These are phyloP conservation scores for Sturnus vulgaris DNA, from an alignment of 2,113 vertebrate genomes.

Conservation along the genomic window DNA sequence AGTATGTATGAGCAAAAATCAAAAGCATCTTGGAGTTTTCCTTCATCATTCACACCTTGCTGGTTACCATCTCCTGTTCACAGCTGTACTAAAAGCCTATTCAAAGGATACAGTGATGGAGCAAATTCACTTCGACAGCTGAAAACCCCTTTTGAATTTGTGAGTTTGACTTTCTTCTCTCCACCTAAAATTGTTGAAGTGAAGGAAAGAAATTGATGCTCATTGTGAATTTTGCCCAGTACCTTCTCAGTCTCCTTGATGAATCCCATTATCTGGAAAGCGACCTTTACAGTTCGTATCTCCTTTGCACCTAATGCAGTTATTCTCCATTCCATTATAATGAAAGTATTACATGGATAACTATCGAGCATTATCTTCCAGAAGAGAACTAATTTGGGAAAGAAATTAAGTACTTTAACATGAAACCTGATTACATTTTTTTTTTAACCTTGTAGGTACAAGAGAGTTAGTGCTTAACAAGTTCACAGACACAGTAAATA, in stretches of 20 bases:
- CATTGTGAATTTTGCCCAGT: constrained; percentile 53
- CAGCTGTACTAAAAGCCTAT: neutral
- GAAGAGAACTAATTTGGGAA: constrained; percentile 69
- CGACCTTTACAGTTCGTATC: constrained; percentile 69
- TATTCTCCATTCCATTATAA: constrained; percentile 70
- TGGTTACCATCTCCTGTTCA: constrained; percentile 24
- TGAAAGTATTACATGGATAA: constrained; percentile 74
- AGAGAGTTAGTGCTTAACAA: neutral
- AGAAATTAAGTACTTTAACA: constrained; percentile 62
- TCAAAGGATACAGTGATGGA: neutral
- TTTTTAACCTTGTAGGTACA: constrained; percentile 36
- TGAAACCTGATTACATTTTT: constrained; percentile 15
- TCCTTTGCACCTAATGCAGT: constrained; percentile 65
- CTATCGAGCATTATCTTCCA: constrained; percentile 60
- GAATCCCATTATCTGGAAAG: constrained; percentile 71
- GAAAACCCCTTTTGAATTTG: constrained; percentile 43
- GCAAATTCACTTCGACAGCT: constrained; percentile 24
- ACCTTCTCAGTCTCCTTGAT: constrained; percentile 56
- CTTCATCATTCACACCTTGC: constrained; percentile 51
- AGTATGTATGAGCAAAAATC: constrained; percentile 38
- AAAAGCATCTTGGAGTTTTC: constrained; percentile 18
- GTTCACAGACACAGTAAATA: constrained; percentile 42
- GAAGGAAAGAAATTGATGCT: constrained; percentile 16
- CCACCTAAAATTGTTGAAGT: constrained; percentile 26
- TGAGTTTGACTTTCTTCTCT: constrained; percentile 47